phyloP scores from a whole-genome alignment of 2,888 invertebrate species.

The Eutolmus rufibarbis region DNA sequence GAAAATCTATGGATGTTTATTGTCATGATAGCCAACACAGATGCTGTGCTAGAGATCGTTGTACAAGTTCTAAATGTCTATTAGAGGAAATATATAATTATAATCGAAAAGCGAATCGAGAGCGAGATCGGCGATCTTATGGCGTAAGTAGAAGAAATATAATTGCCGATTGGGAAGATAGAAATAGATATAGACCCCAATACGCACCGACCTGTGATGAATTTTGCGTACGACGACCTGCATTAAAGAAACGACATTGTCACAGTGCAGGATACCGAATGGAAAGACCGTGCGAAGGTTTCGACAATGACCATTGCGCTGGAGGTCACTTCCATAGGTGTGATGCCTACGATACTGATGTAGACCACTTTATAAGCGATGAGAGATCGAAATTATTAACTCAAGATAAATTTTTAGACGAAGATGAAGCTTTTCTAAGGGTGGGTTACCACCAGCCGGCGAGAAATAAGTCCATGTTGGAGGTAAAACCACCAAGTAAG shows the following conservation, averaged over 20 bases:
- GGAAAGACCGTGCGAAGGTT: constrained; percentile 52
- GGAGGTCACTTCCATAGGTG: background rate
- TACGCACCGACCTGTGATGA: constrained; percentile 52
- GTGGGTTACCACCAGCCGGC: constrained; percentile 45
- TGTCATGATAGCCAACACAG: constrained; percentile 53
- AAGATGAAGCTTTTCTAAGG: constrained; percentile 57
- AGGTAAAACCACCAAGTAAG: constrained; percentile 60
- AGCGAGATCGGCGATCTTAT: constrained; percentile 34
- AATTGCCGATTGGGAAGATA: constrained; percentile 58
- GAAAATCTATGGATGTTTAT: constrained; percentile 53
- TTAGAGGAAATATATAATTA: constrained; percentile 59
- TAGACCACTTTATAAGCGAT: constrained; percentile 60
- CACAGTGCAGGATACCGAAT: background rate
- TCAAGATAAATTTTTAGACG: constrained; percentile 61
- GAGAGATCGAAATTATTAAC: constrained; percentile 58
- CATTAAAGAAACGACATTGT: background rate
- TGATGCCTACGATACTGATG: constrained; percentile 55
- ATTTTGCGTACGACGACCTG: constrained; percentile 58
- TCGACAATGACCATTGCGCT: constrained; percentile 57
- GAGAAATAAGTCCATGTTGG: constrained; percentile 59
- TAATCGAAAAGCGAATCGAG: constrained; percentile 45
- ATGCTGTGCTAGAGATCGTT: constrained; percentile 59
- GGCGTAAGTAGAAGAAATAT: constrained; percentile 55
- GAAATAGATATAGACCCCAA: constrained; percentile 47
- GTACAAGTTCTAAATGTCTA: constrained; percentile 60